Base-by-base conservation (phyloP, 2,888 invertebrate genomes). In the Morpho achilles region DNA sequence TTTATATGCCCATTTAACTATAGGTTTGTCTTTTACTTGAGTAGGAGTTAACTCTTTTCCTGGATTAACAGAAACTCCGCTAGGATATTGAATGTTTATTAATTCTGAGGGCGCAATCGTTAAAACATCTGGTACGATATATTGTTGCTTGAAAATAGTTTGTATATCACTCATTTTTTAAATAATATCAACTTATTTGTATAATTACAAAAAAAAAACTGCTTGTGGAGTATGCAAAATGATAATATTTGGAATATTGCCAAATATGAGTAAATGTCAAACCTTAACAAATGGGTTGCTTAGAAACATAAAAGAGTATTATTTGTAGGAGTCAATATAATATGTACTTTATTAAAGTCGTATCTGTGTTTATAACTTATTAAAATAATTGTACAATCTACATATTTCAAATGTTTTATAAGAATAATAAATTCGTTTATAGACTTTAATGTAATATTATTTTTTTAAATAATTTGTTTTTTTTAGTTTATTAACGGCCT, bases 41-140 rank as follows among this genome's bases (percentile, higher is more conserved):
- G 93, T 94, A 6, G 95, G 95, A 5, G 95, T 95, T 52, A 95
- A 77, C 70, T 93, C 93, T 70, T 94, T 94, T 1, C 95, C 95
- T 41, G 92, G 78, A 7, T 92, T 83, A 3, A 93, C 92, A 44
- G 74, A 74, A 1, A 87, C 67, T 7, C 90, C 89, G 59, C 80
- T 87, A 0, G 89, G 76, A 72, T 93, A 94, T 32, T 84, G 82
- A 8, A 94, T 84, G 62, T 91, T 77, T 7, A 92, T 62, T 3
- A 88, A 60, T 53, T 91, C 87, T 0, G 86, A 69, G 1, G 95
- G 95, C 3, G 91, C 88, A 1, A 76, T 84, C 51, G 91, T 91
- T 39, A 95, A 75, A 0, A 96, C 94, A 76, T 96, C 95, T 3
- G 95, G 94, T 22, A 95, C 92, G 9, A 89, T 61, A 92, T 92